Base-by-base conservation (phyloP, 2,888 invertebrate species). In the Ischnura elegans region DNA sequence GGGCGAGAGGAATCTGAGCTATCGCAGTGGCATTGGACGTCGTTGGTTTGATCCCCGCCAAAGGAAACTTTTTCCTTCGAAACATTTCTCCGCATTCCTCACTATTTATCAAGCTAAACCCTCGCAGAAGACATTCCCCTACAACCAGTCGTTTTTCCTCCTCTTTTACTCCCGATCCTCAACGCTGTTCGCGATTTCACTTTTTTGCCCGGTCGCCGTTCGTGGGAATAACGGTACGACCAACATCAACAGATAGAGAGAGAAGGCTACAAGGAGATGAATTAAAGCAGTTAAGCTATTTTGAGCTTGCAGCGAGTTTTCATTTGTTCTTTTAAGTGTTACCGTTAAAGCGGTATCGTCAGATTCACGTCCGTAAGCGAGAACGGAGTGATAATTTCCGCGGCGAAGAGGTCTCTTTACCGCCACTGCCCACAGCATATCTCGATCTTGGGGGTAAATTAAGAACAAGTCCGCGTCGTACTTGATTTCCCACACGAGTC, bases 161-260 rank as follows among this genome's bases (percentile, higher is more conserved):
- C 76, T 76, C 76, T 13, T 76, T 10, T 36, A 10, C 76, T 2
- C 36, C 36, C 10, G 76, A 76, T 76, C 36, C 36, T 36, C 36
- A 36, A 25, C 36, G 13, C 13, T 25, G 16, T n/a, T n/a, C 29
- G 21, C 36, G 36, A 4, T 36, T 76, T 76, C 76, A 76, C 5
- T 76, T 76, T 76, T 76, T 76, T 76, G 76, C 76, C 13, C 3
- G 6, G 16, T 76, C 36, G 0, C 36, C 13, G 36, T 61, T 61
- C 61, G 76, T 76, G 76, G 76, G 76, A 36, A 76, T 76, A 76
- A 76, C 76, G 76, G 76, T 29, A n/a, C 76, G 29, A 36, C 29
- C 16, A 76, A 36, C 76, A 36, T 76, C 29, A 36, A 51, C 51
- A 51, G 51, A 51, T 51, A 51, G 51, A 51, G 51, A 51, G 51